Conservation (phyloP, 2,888 invertebrate genomes). For the Podotricha telesiphe region DNA sequence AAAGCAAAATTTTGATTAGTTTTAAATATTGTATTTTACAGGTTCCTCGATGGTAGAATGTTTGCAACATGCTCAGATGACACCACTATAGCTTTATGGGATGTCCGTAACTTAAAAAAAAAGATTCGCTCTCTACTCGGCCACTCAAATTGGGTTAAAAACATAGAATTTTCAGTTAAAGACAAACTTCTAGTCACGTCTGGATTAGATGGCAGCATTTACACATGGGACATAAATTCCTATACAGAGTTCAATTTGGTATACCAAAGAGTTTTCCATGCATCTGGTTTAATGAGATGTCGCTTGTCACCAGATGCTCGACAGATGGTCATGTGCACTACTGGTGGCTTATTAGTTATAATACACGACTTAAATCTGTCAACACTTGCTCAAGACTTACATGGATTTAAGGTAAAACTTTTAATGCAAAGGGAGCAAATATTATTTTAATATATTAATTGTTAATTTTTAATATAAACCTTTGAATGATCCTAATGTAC, state of each 20-base stretch:
- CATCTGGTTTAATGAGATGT: slow-evolving; percentile 93
- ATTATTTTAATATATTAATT: no score
- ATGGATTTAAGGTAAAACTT: slow-evolving; percentile 89
- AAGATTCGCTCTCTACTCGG: slow-evolving; percentile 91
- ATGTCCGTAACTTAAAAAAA: slow-evolving; percentile 91
- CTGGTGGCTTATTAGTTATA: slow-evolving; percentile 94
- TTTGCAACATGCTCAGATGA: slow-evolving; percentile 98
- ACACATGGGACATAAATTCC: slow-evolving; percentile 96
- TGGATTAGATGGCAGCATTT: slow-evolving; percentile 96
- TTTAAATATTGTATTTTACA: slow-evolving; percentile 56
- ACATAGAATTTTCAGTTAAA: slow-evolving; percentile 94
- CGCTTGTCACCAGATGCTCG: slow-evolving; percentile 92
- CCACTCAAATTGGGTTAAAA: slow-evolving; percentile 98
- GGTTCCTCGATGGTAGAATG: slow-evolving; percentile 92
- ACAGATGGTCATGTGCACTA: slow-evolving; percentile 95
- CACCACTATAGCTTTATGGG: slow-evolving; percentile 96
- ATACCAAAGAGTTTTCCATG: slow-evolving; percentile 93
- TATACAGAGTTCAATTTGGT: slow-evolving; percentile 90
- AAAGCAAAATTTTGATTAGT: neutral
- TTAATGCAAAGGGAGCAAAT: neutral
- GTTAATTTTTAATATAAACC: no score
- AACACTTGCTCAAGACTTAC: slow-evolving; percentile 90
- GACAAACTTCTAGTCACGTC: slow-evolving; percentile 94
- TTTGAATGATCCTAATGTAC: neutral
- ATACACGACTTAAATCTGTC: slow-evolving; percentile 94